A percentile compares a stretch with the other conserved stretches of the same genome.
Evolutionary conservation across 2,113 vertebrate species (phyloP).

Genomic region (Erythrolamprus reginae): DNA sequence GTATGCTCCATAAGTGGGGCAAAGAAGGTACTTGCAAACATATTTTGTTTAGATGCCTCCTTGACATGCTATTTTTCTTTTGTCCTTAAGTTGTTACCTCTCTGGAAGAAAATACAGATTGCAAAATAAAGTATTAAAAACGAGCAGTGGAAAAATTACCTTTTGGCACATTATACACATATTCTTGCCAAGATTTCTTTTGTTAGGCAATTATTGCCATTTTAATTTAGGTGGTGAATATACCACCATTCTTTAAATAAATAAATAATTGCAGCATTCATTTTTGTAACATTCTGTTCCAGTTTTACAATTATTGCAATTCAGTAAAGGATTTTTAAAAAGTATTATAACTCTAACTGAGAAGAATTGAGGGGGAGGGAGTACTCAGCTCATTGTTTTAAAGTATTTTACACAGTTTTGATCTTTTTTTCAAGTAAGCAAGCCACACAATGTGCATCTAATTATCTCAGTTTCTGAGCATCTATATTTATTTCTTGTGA

Average conservation of each 20-base stretch:
- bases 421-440: not conserved
- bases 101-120: not conserved
- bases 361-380: not conserved
- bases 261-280: not conserved
- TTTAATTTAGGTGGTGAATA: not conserved
- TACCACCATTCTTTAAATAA: not conserved
- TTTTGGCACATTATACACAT: not conserved
- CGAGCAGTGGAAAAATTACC: not conserved
- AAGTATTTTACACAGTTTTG: not conserved
- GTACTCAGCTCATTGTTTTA: not conserved
- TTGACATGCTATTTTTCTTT: not conserved
- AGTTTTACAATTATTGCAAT: not conserved
- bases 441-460: not conserved
- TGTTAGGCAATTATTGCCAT: not conserved
- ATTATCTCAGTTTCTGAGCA: constrained; percentile 36
- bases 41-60: not conserved
- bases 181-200: not conserved
- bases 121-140: not conserved
- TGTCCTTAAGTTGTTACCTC: not conserved
- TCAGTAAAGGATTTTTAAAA: not conserved
- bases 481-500: constrained; percentile 51
- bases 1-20: not conserved
- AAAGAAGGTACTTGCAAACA: not conserved
- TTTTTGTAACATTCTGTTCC: not conserved
- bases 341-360: not conserved